Percentiles rank a stretch among this genome's conserved stretches.
Evolutionary conservation across 2,888 invertebrate genomes (phyloP).

Genomic region (Brenthis daphne): DNA sequence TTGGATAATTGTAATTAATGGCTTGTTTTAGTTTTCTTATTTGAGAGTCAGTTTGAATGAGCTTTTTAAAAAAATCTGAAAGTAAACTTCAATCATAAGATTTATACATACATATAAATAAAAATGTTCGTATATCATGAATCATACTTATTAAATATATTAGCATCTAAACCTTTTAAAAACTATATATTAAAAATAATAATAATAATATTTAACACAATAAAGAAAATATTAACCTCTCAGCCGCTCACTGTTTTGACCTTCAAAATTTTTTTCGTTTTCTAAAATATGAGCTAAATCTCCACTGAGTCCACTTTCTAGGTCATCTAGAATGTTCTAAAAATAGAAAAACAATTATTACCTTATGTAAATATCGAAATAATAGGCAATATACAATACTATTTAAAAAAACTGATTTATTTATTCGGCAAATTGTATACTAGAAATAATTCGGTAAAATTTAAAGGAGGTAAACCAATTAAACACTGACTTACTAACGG

Average conservation of each 20-base stretch:
- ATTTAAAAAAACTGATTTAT: too few relatives aligned
- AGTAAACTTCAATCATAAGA: too few relatives aligned
- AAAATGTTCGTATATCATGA: too few relatives aligned
- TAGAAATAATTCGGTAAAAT: too few relatives aligned
- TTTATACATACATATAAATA: too few relatives aligned
- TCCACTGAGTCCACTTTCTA: constrained; percentile 35
- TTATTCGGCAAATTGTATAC: too few relatives aligned
- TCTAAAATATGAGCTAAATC: constrained; percentile 51
- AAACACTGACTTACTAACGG: too few relatives aligned
- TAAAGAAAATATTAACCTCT: constrained; percentile 45
- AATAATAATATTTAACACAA: neutral
- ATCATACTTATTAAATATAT: neutral
- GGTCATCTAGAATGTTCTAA: constrained; percentile 19
- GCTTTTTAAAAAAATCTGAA: constrained; percentile 67
- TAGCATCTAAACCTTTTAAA: neutral
- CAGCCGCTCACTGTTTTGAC: constrained; percentile 52
- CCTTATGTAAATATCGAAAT: neutral
- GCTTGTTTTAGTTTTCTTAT: constrained; percentile 59
- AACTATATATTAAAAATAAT: neutral
- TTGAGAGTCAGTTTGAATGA: constrained; percentile 63
- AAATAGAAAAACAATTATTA: neutral
- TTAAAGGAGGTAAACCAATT: too few relatives aligned
- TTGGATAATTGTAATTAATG: constrained; percentile 26
- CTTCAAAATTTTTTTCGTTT: constrained; percentile 48
- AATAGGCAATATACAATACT: too few relatives aligned